Conservation (phyloP, 1,140 invertebrate genomes). For the Daktulosphaira vitifoliae region DNA sequence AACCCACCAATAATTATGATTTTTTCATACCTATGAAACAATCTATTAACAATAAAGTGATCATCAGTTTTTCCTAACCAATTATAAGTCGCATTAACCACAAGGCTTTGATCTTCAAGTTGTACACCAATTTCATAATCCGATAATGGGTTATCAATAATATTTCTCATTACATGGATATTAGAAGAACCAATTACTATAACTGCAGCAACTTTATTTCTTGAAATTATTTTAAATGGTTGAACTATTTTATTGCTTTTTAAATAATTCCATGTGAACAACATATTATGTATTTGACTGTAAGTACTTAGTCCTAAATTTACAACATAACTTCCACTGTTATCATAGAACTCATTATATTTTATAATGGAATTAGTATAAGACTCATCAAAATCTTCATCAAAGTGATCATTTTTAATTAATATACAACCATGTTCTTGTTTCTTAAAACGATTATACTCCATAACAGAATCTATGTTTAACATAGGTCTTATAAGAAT, state of each 20-base stretch:
- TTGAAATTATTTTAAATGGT: constrained; percentile 74
- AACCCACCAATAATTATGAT: background rate
- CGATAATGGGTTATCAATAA: constrained; percentile 82
- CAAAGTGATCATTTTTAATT: constrained; percentile 69
- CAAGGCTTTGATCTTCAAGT: constrained; percentile 82
- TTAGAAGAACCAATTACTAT: constrained; percentile 86
- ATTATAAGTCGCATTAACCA: constrained; percentile 89
- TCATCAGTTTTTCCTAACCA: constrained; percentile 80
- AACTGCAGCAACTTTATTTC: constrained; percentile 79
- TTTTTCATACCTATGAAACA: constrained; percentile 62
- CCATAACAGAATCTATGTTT: constrained; percentile 67
- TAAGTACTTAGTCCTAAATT: constrained; percentile 81
- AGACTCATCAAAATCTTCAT: constrained; percentile 61
- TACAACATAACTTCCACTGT: constrained; percentile 77
- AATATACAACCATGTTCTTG: constrained; percentile 75
- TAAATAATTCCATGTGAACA: constrained; percentile 85
- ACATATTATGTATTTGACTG: constrained; percentile 64
- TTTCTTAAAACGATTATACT: constrained; percentile 78
- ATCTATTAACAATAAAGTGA: constrained; percentile 62
- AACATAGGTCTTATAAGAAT: constrained; percentile 75
- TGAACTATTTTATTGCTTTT: constrained; percentile 79
- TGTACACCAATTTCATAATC: constrained; percentile 92
- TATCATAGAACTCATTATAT: constrained; percentile 81
- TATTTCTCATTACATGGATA: constrained; percentile 80
- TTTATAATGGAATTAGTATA: constrained; percentile 65